Conservation (phyloP, 2,888 invertebrate genomes). For the Uloborus plumipes region DNA sequence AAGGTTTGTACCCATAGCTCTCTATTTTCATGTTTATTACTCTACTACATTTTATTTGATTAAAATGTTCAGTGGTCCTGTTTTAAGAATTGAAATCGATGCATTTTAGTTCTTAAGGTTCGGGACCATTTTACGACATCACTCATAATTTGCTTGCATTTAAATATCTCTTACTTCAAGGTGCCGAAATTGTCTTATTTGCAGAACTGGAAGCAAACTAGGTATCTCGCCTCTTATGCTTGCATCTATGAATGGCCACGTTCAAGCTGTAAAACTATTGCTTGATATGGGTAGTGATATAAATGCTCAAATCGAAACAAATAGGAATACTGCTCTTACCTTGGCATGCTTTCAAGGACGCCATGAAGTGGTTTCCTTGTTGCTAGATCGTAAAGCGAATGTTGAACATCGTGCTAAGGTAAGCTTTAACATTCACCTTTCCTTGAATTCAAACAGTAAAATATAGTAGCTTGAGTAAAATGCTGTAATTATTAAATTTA, state of each 20-base stretch:
- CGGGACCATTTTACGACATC: no score
- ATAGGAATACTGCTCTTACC: constrained; percentile 97
- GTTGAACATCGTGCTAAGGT: constrained; percentile 98
- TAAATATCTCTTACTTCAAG: constrained; percentile 53
- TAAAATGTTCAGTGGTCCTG: neutral
- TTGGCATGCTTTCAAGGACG: constrained; percentile 99
- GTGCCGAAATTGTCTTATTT: constrained; percentile 58
- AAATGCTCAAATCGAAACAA: constrained; percentile 97
- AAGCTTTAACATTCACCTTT: neutral
- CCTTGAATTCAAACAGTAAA: no score
- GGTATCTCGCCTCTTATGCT: constrained; percentile 99
- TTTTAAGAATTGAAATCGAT: neutral
- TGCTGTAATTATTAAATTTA: no score
- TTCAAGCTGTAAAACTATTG: constrained; percentile 91
- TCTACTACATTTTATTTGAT: neutral
- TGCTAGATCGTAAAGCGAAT: constrained; percentile 96
- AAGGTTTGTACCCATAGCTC: constrained; percentile 68
- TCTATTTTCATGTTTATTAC: neutral
- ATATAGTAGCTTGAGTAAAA: no score
- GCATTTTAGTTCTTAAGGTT: no score
- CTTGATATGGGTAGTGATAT: constrained; percentile 99
- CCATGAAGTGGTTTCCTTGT: constrained; percentile 96
- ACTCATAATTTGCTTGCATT: constrained; percentile 31
- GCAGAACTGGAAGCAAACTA: constrained; percentile 91
- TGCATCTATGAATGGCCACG: constrained; percentile 99